Base-by-base conservation (phyloP, 2,113 vertebrate species). In the Muntiacus muntjak region DNA sequence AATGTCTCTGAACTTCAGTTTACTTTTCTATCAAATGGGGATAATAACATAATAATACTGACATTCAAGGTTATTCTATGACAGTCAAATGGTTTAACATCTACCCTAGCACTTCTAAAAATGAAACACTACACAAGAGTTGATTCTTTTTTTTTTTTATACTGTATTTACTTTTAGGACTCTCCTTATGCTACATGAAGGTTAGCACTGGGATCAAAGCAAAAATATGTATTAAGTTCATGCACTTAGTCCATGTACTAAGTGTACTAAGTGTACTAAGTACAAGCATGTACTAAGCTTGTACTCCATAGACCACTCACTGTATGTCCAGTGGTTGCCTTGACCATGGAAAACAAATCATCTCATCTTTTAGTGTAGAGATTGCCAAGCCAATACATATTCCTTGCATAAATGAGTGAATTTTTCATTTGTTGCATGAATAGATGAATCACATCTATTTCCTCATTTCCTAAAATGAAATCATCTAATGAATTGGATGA, bases 391-490 rank as follows among this genome's bases (percentile, higher is more conserved):
- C 1, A 43, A 62, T 76, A 67, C 50, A 74, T 25, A 71, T 6
- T 89, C 95, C 71, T 79, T 6, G 28, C 76, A 47, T 83, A 33
- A 94, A 50, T 19, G 11, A 67, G 13, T 82, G 92, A 97, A 93
- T 55, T 98, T 89, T 40, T 95, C 85, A 78, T 76, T 74, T 64
- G 40, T 33, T 96, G 93, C 16, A 86, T 71, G 89, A 36, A 36
- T 36, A 36, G 36, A 94, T 88, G 55, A 82, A 60, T 98, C 97
- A 95, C 84, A 96, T 58, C 21, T 90, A 96, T 55, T 96, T 98
- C 94, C 64, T 90, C 87, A 85, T 90, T 62, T 89, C 96, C 67
- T 96, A 95, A 94, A 98, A 91, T 57, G 89, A 98, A 97, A 36
- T 43, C 58, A 97, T 36, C 78, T 97, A 97, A 96, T 96, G 96